Base-by-base conservation (phyloP, 2,797 vertebrate species). In the Poeciliopsis gracilis region DNA sequence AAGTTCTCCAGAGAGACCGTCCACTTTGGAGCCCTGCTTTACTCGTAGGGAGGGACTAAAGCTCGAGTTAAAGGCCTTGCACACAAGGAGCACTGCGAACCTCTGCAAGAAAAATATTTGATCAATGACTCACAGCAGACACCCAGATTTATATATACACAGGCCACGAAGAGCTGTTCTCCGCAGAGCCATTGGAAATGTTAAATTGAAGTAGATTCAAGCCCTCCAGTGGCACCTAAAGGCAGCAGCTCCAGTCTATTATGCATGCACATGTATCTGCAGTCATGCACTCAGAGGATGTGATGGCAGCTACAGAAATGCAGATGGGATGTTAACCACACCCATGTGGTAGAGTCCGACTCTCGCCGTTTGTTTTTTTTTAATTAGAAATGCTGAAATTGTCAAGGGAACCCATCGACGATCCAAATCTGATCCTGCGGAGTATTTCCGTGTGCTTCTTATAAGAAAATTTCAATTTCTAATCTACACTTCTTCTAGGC, bases 101-200 rank as follows among this genome's bases (percentile, higher is more conserved):
- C 91, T 91, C 88, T 84, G 92, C 88, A 89, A 94, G 94, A 86
- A 89, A 95, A 95, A 96, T 96, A 94, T 93, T 95, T 96, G 87
- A 96, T 96, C 92, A 93, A 91, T 96, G 95, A 96, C 90, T 96
- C 96, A 96, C 90, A 87, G 82, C 82, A 86, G 76, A 86, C 91
- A 80, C 88, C 55, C 66, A 46, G 47, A 46, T 51, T 71, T 70
- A 66, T 47, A 38, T 72, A 70, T 71, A 81, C 76, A 71, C 78
- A 73, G 76, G 6, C 36, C 15, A 18, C 61, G 11, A 15, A 69
- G 41, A 41, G 55, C 80, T 77, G 75, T 78, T 85, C 86, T 89
- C 77, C 77, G 55, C 69, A 77, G 79, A 86, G 86, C 85, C 88
- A 82, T 81, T 83, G 69, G 49, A 4, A 90, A 89, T 85, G 63